Base-by-base conservation (phyloP, 2,888 invertebrate species). In the Drosophila suboccidentalis region DNA sequence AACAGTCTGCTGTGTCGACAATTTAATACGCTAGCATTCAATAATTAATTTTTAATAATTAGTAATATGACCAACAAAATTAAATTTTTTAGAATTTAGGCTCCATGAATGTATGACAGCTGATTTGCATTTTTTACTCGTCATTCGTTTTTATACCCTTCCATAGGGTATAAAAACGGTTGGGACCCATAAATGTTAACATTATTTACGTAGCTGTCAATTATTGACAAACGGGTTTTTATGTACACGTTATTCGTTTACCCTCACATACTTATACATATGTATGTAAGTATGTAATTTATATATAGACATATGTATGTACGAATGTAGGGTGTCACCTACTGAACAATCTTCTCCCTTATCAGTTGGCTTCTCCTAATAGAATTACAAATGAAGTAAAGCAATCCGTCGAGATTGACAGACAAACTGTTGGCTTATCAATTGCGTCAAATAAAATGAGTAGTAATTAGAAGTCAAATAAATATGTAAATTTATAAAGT, bases 121-220 rank as follows among this genome's bases (percentile, higher is more conserved):
- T 22, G 2, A 1, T 29, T 29, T 29, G 5, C 4, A 29, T 32
- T 10, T 32, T 32, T 10, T 32, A 32, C 3, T 2, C 2, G 22
- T 22, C 3, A 22, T 22, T 22, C 22, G 3, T 19, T 19, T 5
- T 15, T 11, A 32, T 15, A 61, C 61, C 43, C 41, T 49, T 41
- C 10, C 3, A 1, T 9, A 63, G 64, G 11, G 57, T 41, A 68
- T 58, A 8, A 50, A 63, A 59, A 70, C 51, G 51, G 64, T 69
- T 69, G 69, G 55, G 54, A 59, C 60, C 82, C 75, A 78, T 67
- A 60, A 61, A 62, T 89, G 84, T 87, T 68, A 78, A 78, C 78
- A 87, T 66, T 85, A 69, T 85, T 89, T 84, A 84, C 76, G 58
- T 80, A 85, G 89, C 89, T 89, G 85, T 82, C 85, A 82, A 77